These are phyloP conservation scores for Agrypnia vestita DNA, from an alignment of 1,140 invertebrate species.

Conservation along the genomic window DNA sequence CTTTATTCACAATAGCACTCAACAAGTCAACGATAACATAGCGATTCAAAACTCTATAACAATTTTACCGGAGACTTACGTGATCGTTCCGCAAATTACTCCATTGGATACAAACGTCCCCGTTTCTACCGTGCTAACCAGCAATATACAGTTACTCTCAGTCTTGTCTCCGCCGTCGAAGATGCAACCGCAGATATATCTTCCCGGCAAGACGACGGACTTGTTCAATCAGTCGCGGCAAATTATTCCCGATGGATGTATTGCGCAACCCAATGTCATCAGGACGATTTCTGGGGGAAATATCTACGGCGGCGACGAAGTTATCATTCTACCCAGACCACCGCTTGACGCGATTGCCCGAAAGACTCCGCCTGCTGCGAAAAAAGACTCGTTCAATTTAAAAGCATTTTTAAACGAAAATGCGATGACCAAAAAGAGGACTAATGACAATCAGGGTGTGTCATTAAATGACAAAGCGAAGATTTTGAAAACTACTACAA, in stretches of 20 bases:
- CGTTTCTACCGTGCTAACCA: conserved; percentile 7
- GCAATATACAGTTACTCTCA: conserved; percentile 32
- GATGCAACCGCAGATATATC: neutral
- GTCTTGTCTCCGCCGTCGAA: conserved; percentile 4
- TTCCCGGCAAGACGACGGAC: conserved; percentile 4
- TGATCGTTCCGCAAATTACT: conserved; percentile 41
- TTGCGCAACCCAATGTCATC: conserved; percentile 9
- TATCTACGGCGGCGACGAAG: conserved; percentile 20
- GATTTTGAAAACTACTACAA: neutral
- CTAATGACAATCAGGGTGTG: neutral
- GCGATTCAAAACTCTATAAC: conserved; percentile 15
- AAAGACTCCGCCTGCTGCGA: neutral
- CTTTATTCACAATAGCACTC: conserved; percentile 34
- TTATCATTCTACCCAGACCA: conserved; percentile 12
- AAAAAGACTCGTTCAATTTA: conserved; percentile 3
- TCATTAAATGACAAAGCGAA: neutral
- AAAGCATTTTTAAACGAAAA: neutral
- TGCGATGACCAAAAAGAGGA: neutral
- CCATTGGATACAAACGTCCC: neutral
- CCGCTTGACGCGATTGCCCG: neutral
- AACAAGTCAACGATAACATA: conserved; percentile 20
- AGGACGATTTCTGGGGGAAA: conserved; percentile 13
- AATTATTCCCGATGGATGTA: no score
- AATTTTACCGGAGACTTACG: conserved; percentile 45
- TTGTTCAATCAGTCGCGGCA: no score